phyloP scores from a whole-genome alignment of 2,797 vertebrate genomes.

The Sebastes reedi region DNA sequence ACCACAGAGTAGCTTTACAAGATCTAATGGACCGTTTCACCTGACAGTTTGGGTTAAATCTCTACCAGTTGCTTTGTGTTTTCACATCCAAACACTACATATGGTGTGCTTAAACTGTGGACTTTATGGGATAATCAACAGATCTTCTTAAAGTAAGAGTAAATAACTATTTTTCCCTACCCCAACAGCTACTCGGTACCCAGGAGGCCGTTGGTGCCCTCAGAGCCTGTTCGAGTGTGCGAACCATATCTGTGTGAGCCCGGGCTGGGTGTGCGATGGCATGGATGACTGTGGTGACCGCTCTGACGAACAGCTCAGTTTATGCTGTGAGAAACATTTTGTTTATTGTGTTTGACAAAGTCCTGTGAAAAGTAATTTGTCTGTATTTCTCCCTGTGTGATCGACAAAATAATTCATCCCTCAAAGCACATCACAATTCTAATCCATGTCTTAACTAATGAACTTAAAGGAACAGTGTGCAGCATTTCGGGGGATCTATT shows the following conservation, averaged over 20 bases:
- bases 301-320: slow-evolving; percentile 72
- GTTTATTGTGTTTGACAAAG: background rate
- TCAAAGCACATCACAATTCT: background rate
- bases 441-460: too few species aligned
- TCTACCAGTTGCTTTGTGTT: background rate
- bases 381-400: background rate
- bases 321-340: slow-evolving; percentile 70
- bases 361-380: background rate
- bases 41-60: background rate
- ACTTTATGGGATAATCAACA: background rate
- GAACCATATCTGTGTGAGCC: slow-evolving; percentile 75
- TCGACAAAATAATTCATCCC: background rate
- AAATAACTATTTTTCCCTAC: background rate
- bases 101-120: background rate
- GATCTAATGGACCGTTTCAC: background rate
- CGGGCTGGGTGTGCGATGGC: slow-evolving; percentile 77
- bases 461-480: too few species aligned
- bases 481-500: too few species aligned
- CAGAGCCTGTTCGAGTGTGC: slow-evolving; percentile 69
- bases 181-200: slow-evolving; percentile 76
- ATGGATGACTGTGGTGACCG: slow-evolving; percentile 75
- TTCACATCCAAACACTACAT: background rate
- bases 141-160: background rate
- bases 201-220: slow-evolving; percentile 79
- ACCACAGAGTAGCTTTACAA: background rate